Evolutionary conservation across 2,113 vertebrate species (phyloP).

Genomic region (Andinoacara biseriatus): DNA sequence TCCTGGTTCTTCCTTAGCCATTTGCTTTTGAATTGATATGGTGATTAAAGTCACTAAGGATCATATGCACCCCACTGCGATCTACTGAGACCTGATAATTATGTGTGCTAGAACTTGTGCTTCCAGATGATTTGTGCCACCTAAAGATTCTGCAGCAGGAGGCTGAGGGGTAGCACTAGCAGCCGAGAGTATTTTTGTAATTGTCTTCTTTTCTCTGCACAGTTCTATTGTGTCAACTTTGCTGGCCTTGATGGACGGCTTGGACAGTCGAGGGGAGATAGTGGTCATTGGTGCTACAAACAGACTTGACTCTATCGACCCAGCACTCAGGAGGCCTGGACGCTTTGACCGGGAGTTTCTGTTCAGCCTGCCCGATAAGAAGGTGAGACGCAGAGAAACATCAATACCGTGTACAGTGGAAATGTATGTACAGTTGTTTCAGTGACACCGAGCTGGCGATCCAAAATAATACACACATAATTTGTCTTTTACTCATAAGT

Average conservation of each 20-base stretch:
- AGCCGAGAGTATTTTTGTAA: not conserved
- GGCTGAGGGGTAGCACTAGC: too few species aligned
- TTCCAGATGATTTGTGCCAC: too few species aligned
- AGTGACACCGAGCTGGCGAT: conserved; percentile 1
- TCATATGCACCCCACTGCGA: too few species aligned
- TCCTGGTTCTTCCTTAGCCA: too few species aligned
- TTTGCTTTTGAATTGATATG: too few species aligned
- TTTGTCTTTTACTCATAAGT: conserved; percentile 23
- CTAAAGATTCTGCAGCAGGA: too few species aligned
- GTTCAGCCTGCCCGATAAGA: conserved; percentile 97
- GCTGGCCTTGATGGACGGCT: conserved; percentile 97
- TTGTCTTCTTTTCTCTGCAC: not conserved
- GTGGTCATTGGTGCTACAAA: conserved; percentile 99
- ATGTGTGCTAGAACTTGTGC: too few species aligned
- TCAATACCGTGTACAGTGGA: not conserved
- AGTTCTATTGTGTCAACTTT: conserved; percentile 99
- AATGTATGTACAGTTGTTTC: not conserved
- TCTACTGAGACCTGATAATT: too few species aligned
- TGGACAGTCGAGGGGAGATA: conserved; percentile 99
- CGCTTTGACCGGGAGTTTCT: conserved; percentile 99
- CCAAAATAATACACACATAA: not conserved
- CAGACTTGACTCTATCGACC: conserved; percentile 99
- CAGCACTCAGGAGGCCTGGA: conserved; percentile 98
- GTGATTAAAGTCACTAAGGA: too few species aligned
- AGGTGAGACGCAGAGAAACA: conserved; percentile 76